Evolutionary conservation across 2,797 vertebrate genomes (phyloP).

Genomic region (Sus cebifrons): DNA sequence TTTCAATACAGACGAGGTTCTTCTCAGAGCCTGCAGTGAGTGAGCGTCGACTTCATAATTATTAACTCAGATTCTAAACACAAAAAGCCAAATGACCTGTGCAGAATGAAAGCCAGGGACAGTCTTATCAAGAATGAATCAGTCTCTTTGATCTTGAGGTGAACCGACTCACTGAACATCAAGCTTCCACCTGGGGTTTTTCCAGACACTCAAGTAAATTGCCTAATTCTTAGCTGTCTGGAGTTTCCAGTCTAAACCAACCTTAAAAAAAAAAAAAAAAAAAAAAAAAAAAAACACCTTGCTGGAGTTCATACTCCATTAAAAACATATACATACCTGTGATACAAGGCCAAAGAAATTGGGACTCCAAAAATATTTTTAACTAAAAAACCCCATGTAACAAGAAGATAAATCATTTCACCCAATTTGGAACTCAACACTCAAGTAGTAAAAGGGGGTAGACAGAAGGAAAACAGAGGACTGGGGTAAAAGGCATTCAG

Average conservation of each 20-base stretch:
- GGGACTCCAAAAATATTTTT: not conserved
- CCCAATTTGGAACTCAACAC: not conserved
- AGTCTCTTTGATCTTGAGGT: conserved; percentile 81
- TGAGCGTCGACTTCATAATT: conserved; percentile 65
- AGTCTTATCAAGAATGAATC: conserved; percentile 72
- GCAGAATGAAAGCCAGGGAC: conserved; percentile 72
- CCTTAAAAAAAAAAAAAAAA: not conserved
- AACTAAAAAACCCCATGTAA: not conserved
- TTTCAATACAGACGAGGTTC: not conserved
- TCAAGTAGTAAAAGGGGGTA: not conserved
- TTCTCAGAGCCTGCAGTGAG: not conserved
- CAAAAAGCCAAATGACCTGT: conserved; percentile 68
- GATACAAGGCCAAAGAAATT: not conserved
- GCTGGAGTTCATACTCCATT: conserved; percentile 18
- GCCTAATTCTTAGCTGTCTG: conserved; percentile 80
- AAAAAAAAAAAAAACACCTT: not conserved
- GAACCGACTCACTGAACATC: conserved; percentile 58
- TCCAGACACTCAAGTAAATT: conserved; percentile 78
- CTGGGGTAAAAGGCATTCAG: not conserved
- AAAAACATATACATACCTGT: conserved; percentile 3
- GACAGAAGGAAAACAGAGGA: not conserved
- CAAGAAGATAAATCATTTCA: conserved; percentile 9
- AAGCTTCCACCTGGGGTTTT: conserved; percentile 78
- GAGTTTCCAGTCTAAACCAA: conserved; percentile 81
- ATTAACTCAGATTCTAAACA: conserved; percentile 82